These are phyloP conservation scores for Magallana angulata DNA, from an alignment of 1,140 invertebrate species.

Conservation along the genomic window DNA sequence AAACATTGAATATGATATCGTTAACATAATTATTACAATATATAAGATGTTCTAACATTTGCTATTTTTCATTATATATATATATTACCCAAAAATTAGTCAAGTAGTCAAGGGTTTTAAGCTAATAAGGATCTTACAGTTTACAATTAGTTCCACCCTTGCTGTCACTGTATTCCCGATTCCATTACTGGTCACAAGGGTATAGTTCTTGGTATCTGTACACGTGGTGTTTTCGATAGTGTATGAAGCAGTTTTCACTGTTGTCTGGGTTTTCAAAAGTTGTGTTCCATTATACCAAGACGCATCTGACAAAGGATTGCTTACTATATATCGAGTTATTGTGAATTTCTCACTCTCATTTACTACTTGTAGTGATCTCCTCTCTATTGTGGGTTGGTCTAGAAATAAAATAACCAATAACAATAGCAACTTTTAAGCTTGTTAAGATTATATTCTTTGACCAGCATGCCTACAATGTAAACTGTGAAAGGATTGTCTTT, in stretches of 20 bases:
- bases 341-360: neutral
- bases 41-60: too few relatives aligned
- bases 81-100: too few relatives aligned
- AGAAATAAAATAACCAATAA: neutral
- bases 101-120: too few relatives aligned
- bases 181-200: slow-evolving; percentile 9
- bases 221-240: neutral
- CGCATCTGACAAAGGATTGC: slow-evolving; percentile 1
- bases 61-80: too few relatives aligned
- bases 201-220: slow-evolving; percentile 1
- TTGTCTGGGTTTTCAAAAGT: neutral
- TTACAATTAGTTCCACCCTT: slow-evolving; percentile 2
- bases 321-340: neutral
- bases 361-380: neutral
- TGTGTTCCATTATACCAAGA: neutral
- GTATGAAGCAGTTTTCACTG: neutral
- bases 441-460: too few relatives aligned
- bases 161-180: neutral
- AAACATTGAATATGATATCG: too few relatives aligned
- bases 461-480: too few relatives aligned
- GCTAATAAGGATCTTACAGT: neutral
- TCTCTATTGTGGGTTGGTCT: neutral
- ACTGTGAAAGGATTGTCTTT: too few relatives aligned
- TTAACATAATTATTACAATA: too few relatives aligned
- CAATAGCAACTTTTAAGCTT: too few relatives aligned